phyloP scores from a whole-genome alignment of 2,113 vertebrate genomes.

The Apistogramma diplotaenia region DNA sequence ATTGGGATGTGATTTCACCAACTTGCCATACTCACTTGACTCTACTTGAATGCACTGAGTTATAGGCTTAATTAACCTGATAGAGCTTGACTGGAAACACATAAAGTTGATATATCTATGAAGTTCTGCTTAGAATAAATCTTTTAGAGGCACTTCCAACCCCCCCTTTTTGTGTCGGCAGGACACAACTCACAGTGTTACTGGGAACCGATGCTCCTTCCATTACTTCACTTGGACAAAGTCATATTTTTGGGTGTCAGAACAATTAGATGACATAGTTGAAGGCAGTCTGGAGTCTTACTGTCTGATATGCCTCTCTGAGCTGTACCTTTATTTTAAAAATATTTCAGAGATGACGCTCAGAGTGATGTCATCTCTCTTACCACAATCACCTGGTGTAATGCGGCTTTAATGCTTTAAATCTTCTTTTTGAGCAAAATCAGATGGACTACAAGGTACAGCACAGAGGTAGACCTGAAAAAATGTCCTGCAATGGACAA shows the following conservation, averaged over 20 bases:
- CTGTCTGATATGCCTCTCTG: neutral
- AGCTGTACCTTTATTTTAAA: neutral
- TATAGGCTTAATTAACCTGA: conserved; percentile 5
- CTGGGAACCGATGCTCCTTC: neutral
- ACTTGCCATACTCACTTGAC: neutral
- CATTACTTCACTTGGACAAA: neutral
- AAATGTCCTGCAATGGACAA: conserved; percentile 31
- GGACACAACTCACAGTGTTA: neutral
- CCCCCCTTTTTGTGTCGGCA: neutral
- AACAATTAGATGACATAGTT: neutral
- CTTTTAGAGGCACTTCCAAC: neutral
- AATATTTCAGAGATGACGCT: neutral
- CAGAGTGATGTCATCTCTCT: conserved; percentile 2
- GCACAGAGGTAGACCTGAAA: conserved; percentile 37
- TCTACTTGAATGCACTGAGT: neutral
- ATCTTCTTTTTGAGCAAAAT: conserved; percentile 29
- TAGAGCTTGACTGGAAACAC: neutral
- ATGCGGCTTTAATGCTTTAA: conserved; percentile 31
- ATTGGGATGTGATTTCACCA: neutral
- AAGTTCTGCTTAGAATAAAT: conserved; percentile 19
- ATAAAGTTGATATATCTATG: conserved; percentile 29
- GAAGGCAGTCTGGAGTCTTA: conserved; percentile 4
- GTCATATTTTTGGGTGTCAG: conserved; percentile 18
- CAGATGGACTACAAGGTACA: conserved; percentile 6
- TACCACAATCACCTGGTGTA: conserved; percentile 5